Conservation (phyloP, 2,797 vertebrate species). For the Bovichtus variegatus region DNA sequence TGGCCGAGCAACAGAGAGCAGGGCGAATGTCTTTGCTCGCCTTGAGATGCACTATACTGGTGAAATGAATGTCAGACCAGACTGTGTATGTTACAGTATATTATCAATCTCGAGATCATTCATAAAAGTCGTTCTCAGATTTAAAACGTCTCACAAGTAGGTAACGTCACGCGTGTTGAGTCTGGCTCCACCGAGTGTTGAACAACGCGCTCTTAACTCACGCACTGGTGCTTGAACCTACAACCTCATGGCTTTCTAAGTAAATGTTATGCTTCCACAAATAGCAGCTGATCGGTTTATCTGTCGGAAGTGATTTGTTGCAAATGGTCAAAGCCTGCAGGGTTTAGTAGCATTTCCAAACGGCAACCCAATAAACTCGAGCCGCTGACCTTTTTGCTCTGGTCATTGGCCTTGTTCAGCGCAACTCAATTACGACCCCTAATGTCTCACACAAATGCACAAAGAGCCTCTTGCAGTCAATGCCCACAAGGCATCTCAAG, state of each 20-base stretch:
- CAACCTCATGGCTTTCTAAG: conserved; percentile 67
- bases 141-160: background rate
- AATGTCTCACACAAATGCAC: conserved; percentile 78
- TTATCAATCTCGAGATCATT: background rate
- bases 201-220: conserved; percentile 24
- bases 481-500: conserved; percentile 70
- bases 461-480: conserved; percentile 56
- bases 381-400: conserved; percentile 81
- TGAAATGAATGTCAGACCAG: background rate
- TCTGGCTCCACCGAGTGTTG: conserved; percentile 32
- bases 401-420: conserved; percentile 74
- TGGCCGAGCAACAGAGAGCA: conserved; percentile 8
- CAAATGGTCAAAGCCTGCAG: conserved; percentile 75
- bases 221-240: conserved; percentile 49
- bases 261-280: conserved; percentile 80
- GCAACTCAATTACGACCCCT: conserved; percentile 80
- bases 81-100: background rate
- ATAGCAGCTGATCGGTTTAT: conserved; percentile 78
- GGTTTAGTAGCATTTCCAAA: conserved; percentile 77
- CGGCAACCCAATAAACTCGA: conserved; percentile 80
- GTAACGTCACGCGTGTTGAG: conserved; percentile 9
- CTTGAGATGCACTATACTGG: background rate
- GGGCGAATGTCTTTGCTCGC: conserved; percentile 15
- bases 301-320: conserved; percentile 82
- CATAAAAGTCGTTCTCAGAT: background rate